phyloP scores from a whole-genome alignment of 1,140 invertebrate genomes.

The Muscidifurax raptorellus region DNA sequence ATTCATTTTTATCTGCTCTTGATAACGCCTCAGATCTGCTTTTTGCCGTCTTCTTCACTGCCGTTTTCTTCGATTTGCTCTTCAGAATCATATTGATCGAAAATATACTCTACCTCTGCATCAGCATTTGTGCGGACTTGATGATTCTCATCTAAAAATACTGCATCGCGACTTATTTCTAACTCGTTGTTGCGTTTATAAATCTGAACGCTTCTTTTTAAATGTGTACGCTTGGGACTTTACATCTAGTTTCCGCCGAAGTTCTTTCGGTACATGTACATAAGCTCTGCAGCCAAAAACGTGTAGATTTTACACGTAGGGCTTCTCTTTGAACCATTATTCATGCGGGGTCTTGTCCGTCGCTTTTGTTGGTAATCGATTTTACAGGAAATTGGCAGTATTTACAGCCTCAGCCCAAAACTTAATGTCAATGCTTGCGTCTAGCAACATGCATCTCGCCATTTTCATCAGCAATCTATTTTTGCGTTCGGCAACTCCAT shows the following conservation, averaged over 20 bases:
- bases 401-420: constrained; percentile 72
- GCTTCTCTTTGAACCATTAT: constrained; percentile 60
- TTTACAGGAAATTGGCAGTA: constrained; percentile 55
- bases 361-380: constrained; percentile 25
- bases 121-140: background rate
- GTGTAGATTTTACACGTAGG: constrained; percentile 51
- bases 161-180: background rate
- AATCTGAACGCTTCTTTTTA: background rate
- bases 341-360: constrained; percentile 62
- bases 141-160: constrained; percentile 50
- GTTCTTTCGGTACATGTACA: constrained; percentile 39
- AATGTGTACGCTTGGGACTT: background rate
- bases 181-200: background rate
- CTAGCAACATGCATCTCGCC: constrained; percentile 64
- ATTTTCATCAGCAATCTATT: constrained; percentile 68
- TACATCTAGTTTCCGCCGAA: background rate
- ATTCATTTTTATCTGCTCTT: background rate
- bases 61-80: background rate
- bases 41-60: background rate
- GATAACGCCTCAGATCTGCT: background rate
- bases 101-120: background rate
- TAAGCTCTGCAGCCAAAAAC: constrained; percentile 44
- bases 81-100: background rate
- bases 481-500: constrained; percentile 68
- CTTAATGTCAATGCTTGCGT: constrained; percentile 58